A percentile compares a stretch with the other conserved stretches of the same genome.
phyloP scores from a whole-genome alignment of 2,113 vertebrate genomes.

The Lamprologus tigripictilis region DNA sequence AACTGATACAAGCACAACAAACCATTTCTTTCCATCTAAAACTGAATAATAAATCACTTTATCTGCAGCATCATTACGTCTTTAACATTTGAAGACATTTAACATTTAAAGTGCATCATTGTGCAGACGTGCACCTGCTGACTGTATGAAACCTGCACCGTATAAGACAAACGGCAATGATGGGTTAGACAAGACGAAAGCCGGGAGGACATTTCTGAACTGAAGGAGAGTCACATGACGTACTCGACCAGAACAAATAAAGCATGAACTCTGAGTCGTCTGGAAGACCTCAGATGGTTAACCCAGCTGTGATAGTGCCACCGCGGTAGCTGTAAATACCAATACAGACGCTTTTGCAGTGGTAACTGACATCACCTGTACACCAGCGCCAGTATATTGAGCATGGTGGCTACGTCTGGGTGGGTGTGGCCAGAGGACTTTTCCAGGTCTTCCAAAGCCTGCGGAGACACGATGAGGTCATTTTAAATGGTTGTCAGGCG shows the following conservation, averaged over 20 bases:
- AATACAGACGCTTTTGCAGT: neutral
- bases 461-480: neutral
- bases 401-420: conserved; percentile 86
- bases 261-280: neutral
- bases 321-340: neutral
- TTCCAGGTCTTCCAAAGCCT: conserved; percentile 86
- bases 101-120: neutral
- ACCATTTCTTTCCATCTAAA: fast-evolving
- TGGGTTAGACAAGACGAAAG: neutral
- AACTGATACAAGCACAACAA: neutral
- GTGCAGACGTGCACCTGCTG: fast-evolving
- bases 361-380: conserved; percentile 71
- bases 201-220: neutral
- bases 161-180: neutral
- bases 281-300: neutral
- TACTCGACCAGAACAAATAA: neutral
- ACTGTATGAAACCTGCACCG: neutral
- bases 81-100: neutral
- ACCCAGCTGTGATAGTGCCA: neutral
- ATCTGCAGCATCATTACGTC: neutral
- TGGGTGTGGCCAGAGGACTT: conserved; percentile 84
- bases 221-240: neutral
- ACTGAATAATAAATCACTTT: neutral
- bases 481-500: neutral
- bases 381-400: conserved; percentile 85